phyloP scores from a whole-genome alignment of 2,113 vertebrate genomes.

The Cebus imitator region DNA sequence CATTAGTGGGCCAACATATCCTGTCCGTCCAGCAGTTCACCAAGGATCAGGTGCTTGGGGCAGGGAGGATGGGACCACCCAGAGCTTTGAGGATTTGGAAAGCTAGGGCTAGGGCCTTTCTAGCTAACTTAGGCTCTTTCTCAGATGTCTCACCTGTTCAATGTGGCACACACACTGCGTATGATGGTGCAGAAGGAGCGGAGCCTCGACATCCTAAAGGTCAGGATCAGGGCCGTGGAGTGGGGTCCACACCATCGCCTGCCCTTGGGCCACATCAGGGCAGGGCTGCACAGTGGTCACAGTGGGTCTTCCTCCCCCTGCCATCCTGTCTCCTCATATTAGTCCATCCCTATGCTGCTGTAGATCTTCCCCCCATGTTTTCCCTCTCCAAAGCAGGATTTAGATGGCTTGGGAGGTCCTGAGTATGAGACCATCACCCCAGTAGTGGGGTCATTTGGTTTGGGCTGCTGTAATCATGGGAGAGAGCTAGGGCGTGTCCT shows the following conservation, averaged over 20 bases:
- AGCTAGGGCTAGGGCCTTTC: background rate
- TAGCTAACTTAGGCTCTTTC: background rate
- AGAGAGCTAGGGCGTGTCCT: background rate
- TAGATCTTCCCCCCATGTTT: fast-evolving
- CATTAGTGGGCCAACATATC: constrained; percentile 93
- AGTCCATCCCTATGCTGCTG: background rate
- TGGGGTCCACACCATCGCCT: background rate
- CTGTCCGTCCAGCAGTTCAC: constrained; percentile 94
- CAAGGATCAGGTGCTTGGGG: constrained; percentile 92
- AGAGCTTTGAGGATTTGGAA: background rate
- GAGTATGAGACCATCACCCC: background rate
- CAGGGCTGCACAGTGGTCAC: background rate
- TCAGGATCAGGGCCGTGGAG: constrained; percentile 58
- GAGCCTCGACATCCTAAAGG: constrained; percentile 96
- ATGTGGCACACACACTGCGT: constrained; percentile 92
- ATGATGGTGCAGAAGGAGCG: constrained; percentile 97
- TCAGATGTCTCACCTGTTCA: constrained; percentile 96
- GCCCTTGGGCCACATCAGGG: too few species aligned
- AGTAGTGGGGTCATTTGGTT: background rate
- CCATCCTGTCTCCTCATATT: too few species aligned
- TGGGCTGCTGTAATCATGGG: background rate
- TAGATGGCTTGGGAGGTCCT: background rate
- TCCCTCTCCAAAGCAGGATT: background rate
- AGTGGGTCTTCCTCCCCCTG: background rate
- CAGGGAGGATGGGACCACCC: background rate